These are phyloP conservation scores for Collichthys lucidus DNA, from an alignment of 2,113 vertebrate species.

Conservation along the genomic window DNA sequence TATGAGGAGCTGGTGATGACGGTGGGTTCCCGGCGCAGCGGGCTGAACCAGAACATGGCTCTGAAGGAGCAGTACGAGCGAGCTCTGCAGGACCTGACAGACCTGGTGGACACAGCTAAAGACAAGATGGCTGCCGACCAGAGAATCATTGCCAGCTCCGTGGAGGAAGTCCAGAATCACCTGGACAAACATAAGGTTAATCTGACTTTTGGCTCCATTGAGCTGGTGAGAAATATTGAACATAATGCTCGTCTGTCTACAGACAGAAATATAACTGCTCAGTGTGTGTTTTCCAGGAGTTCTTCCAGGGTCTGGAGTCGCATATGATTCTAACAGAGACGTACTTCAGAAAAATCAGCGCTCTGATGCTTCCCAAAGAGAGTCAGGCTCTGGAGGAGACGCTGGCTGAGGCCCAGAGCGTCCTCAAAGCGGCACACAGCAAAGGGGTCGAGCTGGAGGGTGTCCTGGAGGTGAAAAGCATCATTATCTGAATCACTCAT, in stretches of 20 bases:
- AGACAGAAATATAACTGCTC: neutral
- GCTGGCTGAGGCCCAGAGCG: constrained; percentile 85
- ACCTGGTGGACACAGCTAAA: constrained; percentile 93
- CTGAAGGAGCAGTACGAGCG: constrained; percentile 92
- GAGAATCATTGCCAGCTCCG: constrained; percentile 90
- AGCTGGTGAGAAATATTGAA: neutral
- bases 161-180: constrained; percentile 88
- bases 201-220: neutral
- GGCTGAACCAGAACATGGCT: constrained; percentile 93
- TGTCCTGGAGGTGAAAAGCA: constrained; percentile 90
- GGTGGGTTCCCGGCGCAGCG: constrained; percentile 89
- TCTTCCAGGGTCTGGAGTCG: constrained; percentile 95
- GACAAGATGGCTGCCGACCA: constrained; percentile 94
- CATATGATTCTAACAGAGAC: constrained; percentile 95
- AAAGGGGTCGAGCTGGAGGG: constrained; percentile 94
- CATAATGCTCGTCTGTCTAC: neutral
- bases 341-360: constrained; percentile 90
- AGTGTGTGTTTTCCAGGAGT: constrained; percentile 85
- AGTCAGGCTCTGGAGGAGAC: constrained; percentile 84
- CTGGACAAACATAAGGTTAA: constrained; percentile 96
- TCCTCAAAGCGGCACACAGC: constrained; percentile 92
- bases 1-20: constrained; percentile 94
- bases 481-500: neutral
- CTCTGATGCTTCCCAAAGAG: constrained; percentile 85
- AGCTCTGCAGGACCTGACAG: constrained; percentile 92